Conservation (phyloP, 23 tunicate species). For the Trididemnum nubilum region DNA sequence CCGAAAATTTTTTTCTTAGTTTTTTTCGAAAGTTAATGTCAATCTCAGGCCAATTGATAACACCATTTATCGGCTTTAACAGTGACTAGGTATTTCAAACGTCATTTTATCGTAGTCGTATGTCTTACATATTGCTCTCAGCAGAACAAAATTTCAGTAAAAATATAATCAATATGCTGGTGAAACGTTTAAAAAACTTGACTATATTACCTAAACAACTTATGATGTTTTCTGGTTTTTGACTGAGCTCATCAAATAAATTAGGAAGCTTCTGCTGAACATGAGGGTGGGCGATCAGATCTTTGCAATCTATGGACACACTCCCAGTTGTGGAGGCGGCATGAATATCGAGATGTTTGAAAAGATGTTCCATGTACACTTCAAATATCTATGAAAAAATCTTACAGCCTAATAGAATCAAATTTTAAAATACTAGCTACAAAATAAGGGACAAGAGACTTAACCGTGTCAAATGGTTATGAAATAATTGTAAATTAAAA, state of each 20-base stretch:
- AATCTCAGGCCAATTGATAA: too few species aligned
- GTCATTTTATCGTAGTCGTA: too few species aligned
- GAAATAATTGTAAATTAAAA: too few species aligned
- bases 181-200: background rate
- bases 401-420: too few species aligned
- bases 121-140: too few species aligned
- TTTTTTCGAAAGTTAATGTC: too few species aligned
- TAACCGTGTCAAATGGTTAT: too few species aligned
- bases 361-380: constrained; percentile 52
- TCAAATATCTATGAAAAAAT: constrained; percentile 51
- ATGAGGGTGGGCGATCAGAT: constrained; percentile 28
- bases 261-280: constrained; percentile 47
- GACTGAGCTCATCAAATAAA: constrained; percentile 36
- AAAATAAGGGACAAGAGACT: background rate
- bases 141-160: too few species aligned
- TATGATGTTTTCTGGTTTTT: constrained; percentile 64
- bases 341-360: constrained; percentile 56
- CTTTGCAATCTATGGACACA: constrained; percentile 78
- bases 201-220: constrained; percentile 60
- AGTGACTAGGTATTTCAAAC: too few species aligned
- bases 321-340: constrained; percentile 50
- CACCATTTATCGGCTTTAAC: too few species aligned
- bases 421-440: background rate
- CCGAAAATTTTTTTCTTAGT: too few species aligned
- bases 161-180: too few species aligned